These are phyloP conservation scores for Stratiolaelaps scimitus DNA, from an alignment of 1,140 invertebrate genomes.

Conservation along the genomic window DNA sequence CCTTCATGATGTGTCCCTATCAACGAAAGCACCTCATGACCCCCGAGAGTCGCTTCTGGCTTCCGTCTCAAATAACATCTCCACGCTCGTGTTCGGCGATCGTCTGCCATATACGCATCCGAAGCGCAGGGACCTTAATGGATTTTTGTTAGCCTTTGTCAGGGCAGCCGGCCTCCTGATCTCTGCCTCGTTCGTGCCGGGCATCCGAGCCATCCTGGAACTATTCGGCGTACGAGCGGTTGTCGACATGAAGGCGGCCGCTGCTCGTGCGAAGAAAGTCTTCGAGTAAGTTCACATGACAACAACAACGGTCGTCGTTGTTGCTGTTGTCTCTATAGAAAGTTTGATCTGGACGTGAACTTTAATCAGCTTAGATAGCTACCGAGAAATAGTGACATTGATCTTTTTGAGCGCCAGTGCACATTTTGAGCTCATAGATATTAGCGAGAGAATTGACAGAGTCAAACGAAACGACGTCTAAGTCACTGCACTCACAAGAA, in stretches of 20 bases:
- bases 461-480: too few relatives aligned
- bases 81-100: conserved; percentile 1
- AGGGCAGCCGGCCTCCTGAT: background rate
- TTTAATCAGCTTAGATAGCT: too few relatives aligned
- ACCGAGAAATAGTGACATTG: too few relatives aligned
- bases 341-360: too few relatives aligned
- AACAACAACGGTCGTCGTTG: too few relatives aligned
- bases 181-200: background rate
- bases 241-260: background rate
- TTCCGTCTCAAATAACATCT: conserved; percentile 2
- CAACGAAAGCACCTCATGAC: background rate
- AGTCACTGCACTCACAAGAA: too few relatives aligned
- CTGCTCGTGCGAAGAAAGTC: background rate
- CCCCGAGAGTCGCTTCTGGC: background rate
- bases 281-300: conserved; percentile 21
- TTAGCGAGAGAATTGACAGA: too few relatives aligned
- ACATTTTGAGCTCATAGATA: too few relatives aligned
- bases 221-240: background rate
- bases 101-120: conserved; percentile 2
- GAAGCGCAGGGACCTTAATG: background rate
- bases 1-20: background rate
- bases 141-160: background rate
- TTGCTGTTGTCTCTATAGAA: too few relatives aligned
- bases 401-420: too few relatives aligned
- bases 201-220: background rate